Conservation (phyloP, 2,113 vertebrate species). For the Panurus biarmicus region DNA sequence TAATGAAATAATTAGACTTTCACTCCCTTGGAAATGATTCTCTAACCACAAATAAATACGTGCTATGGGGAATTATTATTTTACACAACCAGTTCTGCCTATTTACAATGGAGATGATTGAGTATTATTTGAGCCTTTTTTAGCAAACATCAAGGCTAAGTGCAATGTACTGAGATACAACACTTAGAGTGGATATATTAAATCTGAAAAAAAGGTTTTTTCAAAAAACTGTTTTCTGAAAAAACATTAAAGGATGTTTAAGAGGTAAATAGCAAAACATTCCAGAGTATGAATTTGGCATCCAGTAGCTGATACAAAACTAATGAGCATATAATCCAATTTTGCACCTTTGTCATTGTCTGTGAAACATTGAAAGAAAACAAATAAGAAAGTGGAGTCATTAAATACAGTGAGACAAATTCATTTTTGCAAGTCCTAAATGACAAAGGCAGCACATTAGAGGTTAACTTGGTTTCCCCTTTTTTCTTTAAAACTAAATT, state of each 20-base stretch:
- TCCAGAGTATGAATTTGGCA: neutral
- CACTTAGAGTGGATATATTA: neutral
- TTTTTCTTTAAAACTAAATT: neutral
- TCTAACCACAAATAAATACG: neutral
- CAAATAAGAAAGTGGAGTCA: neutral
- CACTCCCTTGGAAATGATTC: neutral
- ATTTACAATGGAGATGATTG: neutral
- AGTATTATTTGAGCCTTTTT: neutral
- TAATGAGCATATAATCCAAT: slow-evolving; percentile 49
- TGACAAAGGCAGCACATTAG: neutral
- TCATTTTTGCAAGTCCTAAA: neutral
- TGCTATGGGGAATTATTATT: neutral
- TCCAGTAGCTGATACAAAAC: neutral
- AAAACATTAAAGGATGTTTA: neutral
- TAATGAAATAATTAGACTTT: neutral
- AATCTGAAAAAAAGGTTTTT: neutral
- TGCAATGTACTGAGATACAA: neutral
- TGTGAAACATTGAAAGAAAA: neutral
- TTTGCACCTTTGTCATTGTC: neutral
- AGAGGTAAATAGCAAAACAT: neutral
- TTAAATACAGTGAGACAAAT: slow-evolving; percentile 27
- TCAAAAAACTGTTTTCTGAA: neutral
- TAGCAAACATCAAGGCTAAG: neutral
- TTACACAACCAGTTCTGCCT: neutral
- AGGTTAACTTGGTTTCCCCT: neutral